Evolutionary conservation across 2,888 invertebrate genomes (phyloP).

Genomic region (Arctia plantaginis): DNA sequence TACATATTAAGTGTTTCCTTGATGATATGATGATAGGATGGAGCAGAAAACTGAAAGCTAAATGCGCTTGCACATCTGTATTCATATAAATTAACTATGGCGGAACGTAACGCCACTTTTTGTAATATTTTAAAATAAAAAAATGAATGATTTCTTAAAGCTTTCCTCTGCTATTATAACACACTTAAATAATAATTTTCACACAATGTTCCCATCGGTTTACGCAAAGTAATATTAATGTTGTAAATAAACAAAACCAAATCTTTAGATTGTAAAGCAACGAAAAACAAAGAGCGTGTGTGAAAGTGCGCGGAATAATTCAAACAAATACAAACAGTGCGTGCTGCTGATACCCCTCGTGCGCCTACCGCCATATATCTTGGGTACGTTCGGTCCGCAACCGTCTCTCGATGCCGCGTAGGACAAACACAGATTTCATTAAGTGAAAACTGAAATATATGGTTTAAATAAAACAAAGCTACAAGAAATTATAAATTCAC

Average conservation of each 20-base stretch:
- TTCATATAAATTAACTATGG: too few relatives aligned
- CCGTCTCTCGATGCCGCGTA: background rate
- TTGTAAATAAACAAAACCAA: background rate
- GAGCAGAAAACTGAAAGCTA: too few relatives aligned
- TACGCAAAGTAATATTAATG: background rate
- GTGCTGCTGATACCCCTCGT: background rate
- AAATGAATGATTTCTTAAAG: background rate
- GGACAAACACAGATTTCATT: background rate
- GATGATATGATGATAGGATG: too few relatives aligned
- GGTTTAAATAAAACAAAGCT: background rate
- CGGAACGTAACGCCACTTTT: too few relatives aligned
- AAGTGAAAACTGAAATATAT: background rate
- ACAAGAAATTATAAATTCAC: too few relatives aligned
- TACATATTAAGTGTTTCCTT: background rate
- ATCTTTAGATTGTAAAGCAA: background rate
- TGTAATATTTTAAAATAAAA: too few relatives aligned
- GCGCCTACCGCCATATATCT: background rate
- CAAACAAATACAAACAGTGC: background rate
- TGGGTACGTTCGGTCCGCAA: background rate
- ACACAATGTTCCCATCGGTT: background rate
- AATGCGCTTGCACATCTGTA: too few relatives aligned
- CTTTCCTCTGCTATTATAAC: background rate
- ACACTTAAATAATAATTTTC: too few relatives aligned
- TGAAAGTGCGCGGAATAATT: constrained; percentile 1
- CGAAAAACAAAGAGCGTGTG: background rate